Percentiles rank a stretch among this genome's conserved stretches.
Evolutionary conservation across 2,797 vertebrate genomes (phyloP).

Genomic region (Acestrorhynchus altus): DNA sequence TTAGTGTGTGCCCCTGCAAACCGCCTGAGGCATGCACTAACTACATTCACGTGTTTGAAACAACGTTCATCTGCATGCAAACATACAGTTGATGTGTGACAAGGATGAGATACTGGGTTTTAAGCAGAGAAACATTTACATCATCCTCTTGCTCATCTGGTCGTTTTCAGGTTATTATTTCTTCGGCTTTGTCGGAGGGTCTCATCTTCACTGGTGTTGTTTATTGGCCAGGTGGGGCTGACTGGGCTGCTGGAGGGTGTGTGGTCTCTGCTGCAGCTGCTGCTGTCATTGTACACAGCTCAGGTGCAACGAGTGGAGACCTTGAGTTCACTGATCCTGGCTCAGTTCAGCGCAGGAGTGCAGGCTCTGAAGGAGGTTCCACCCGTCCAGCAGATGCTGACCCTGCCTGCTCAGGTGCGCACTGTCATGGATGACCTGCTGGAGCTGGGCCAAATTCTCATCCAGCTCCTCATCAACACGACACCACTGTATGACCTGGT

Average conservation of each 20-base stretch:
- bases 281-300: constrained; percentile 63
- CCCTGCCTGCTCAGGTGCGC: constrained; percentile 64
- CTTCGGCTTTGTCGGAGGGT: neutral
- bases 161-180: neutral
- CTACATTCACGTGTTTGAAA: constrained; percentile 15
- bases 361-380: constrained; percentile 53
- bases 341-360: constrained; percentile 48
- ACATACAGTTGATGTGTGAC: neutral
- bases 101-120: neutral
- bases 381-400: constrained; percentile 57
- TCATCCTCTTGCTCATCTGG: neutral
- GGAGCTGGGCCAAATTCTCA: constrained; percentile 68
- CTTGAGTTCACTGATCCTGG: constrained; percentile 51
- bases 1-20: neutral
- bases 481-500: constrained; percentile 77
- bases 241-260: constrained; percentile 59
- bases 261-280: constrained; percentile 58
- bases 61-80: neutral
- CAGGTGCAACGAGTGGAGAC: constrained; percentile 59
- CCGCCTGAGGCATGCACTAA: constrained; percentile 1
- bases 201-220: constrained; percentile 2
- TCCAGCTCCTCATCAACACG: constrained; percentile 74
- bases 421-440: constrained; percentile 64
- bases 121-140: neutral
- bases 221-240: constrained; percentile 66